These are phyloP conservation scores for Protaetia brevitarsis DNA, from an alignment of 1,140 invertebrate species.

Conservation along the genomic window DNA sequence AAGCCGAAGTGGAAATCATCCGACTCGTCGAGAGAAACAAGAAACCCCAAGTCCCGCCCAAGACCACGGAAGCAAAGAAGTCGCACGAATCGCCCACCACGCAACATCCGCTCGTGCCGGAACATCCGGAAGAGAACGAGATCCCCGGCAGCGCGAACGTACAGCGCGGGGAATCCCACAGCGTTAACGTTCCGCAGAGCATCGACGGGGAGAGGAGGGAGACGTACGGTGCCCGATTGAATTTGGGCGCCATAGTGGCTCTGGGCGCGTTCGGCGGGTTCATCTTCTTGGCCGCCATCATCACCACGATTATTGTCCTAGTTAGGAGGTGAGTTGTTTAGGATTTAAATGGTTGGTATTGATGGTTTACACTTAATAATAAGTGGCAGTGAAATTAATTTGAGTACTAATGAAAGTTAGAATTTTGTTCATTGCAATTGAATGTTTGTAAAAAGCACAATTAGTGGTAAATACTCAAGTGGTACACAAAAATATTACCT, in stretches of 20 bases:
- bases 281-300: slow-evolving; percentile 85
- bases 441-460: neutral
- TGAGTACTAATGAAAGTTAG: neutral
- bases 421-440: neutral
- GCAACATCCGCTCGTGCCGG: slow-evolving; percentile 61
- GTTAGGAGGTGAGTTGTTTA: slow-evolving; percentile 74
- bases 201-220: slow-evolving; percentile 65
- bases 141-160: slow-evolving; percentile 54
- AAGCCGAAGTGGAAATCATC: slow-evolving; percentile 34
- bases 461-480: too few species aligned
- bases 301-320: slow-evolving; percentile 84
- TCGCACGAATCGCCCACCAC: slow-evolving; percentile 45
- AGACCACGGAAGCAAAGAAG: neutral
- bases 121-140: slow-evolving; percentile 62
- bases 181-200: slow-evolving; percentile 65
- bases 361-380: neutral
- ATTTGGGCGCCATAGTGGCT: slow-evolving; percentile 83
- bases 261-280: slow-evolving; percentile 86
- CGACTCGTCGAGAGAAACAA: slow-evolving; percentile 37
- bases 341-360: neutral
- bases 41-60: slow-evolving; percentile 9
- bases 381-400: neutral
- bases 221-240: slow-evolving; percentile 70
- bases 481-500: neutral
- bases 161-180: slow-evolving; percentile 56